Base-by-base conservation (phyloP, 2,113 vertebrate species). In the Herpetotheres cachinnans region DNA sequence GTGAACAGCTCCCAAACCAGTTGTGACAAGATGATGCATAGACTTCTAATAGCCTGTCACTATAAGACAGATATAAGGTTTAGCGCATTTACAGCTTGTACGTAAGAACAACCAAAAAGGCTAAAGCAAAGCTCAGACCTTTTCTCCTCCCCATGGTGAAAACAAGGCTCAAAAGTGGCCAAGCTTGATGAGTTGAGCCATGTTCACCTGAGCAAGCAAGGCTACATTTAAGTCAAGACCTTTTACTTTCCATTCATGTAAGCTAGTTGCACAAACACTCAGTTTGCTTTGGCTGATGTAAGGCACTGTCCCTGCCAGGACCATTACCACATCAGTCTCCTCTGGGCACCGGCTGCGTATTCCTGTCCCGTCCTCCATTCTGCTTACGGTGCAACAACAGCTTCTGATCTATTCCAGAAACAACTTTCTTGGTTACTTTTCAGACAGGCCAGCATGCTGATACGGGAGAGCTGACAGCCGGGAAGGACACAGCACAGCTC, bases 261-360 rank as follows among this genome's bases (percentile, higher is more conserved):
- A 36, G 11, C 6, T 6, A 38, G 11, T 13, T 27, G 30, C 15
- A 86, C 14, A 55, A 36, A 14, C 2, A 16, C 52, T 11, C 29
- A 4, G 25, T 59, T 71, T 49, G 62, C 22, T 86, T 29, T 3
- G 0, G 56, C 27, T 36, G 13, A 12, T 30, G 3, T 2, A 65
- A 25, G 5, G 20, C 19, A 15, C 49, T 3, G 18, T 1, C 76
- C 54, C 58, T 47, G n/a, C 72, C 77, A 73, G 40, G 63, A 22
- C 55, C 25, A 36, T 19, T 5, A 82, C 29, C 24, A 13, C 3
- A 0, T 11, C 29, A 8, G 9, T 3, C 70, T 44, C 29, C 49
- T 34, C 52, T 7, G 24, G n/a, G 44, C 34, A 49, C n/a, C 2
- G 2, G 0, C 6, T 27, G 13, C 0, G 3, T 16, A 52, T 10